These are phyloP conservation scores for Leptogaster cylindrica DNA, from an alignment of 2,888 invertebrate genomes.

Conservation along the genomic window DNA sequence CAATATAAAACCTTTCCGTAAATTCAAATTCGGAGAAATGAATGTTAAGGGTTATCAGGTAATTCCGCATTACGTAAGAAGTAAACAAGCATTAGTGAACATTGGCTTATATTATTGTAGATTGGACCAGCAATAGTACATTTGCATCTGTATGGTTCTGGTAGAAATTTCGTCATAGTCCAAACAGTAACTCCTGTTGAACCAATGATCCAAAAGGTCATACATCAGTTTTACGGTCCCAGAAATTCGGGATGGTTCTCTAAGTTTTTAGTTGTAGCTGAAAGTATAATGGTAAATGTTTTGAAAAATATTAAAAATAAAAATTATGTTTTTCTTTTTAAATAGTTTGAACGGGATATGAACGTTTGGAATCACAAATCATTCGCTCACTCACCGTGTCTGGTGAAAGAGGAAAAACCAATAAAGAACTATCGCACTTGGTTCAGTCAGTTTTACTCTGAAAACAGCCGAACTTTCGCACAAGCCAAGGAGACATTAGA, in stretches of 20 bases:
- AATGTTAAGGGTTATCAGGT: constrained; percentile 74
- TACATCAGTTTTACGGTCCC: constrained; percentile 78
- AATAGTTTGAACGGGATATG: constrained; percentile 83
- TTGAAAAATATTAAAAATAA: not conserved
- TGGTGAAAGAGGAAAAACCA: constrained; percentile 76
- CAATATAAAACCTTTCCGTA: constrained; percentile 64
- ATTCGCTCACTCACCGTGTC: constrained; percentile 72
- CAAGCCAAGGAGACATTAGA: constrained; percentile 54
- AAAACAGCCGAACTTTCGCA: constrained; percentile 68
- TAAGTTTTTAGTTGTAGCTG: constrained; percentile 71
- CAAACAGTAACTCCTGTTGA: constrained; percentile 82
- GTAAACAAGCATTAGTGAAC: no score
- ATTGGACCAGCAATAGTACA: constrained; percentile 81
- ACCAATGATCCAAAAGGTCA: constrained; percentile 76
- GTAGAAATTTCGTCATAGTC: constrained; percentile 70
- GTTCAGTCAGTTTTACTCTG: constrained; percentile 86
- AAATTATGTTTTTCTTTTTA: constrained; percentile 44
- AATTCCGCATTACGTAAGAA: no score
- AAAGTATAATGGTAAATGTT: constrained; percentile 70
- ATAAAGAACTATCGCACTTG: constrained; percentile 78
- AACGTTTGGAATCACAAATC: constrained; percentile 87
- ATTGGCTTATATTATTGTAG: constrained; percentile 55
- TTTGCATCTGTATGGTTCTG: constrained; percentile 66
- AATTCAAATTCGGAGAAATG: constrained; percentile 65
- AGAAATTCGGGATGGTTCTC: constrained; percentile 68